Percentiles rank a stretch among this genome's conserved stretches.
These are phyloP conservation scores for Phylloscopus collybita DNA, from an alignment of 2,797 vertebrate genomes.

Conservation along the genomic window DNA sequence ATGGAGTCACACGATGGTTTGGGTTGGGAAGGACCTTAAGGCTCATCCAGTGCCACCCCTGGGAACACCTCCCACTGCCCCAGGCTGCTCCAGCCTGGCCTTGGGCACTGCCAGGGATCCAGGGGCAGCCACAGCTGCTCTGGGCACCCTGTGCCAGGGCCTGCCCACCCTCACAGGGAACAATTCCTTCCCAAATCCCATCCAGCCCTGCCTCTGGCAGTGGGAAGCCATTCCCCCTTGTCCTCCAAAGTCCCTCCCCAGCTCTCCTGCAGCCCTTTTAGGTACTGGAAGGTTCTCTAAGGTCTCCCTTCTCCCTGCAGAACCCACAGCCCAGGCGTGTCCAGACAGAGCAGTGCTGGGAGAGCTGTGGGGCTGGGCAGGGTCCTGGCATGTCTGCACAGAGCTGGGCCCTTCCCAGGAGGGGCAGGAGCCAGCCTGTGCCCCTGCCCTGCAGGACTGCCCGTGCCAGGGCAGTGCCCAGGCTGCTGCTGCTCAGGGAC, in stretches of 20 bases:
- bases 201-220: not conserved
- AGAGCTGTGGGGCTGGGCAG: not conserved
- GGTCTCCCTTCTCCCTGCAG: not conserved
- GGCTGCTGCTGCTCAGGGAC: not conserved
- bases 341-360: not conserved
- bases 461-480: not conserved
- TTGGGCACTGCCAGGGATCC: not conserved
- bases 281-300: not conserved
- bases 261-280: not conserved
- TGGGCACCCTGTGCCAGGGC: not conserved
- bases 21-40: not conserved
- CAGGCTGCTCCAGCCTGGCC: not conserved
- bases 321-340: not conserved
- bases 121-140: not conserved
- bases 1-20: not conserved
- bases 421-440: not conserved
- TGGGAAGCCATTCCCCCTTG: not conserved
- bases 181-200: not conserved
- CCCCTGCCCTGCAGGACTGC: not conserved
- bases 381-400: not conserved
- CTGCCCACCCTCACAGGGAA: rapidly evolving
- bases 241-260: not conserved
- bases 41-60: not conserved
- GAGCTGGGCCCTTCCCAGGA: not conserved
- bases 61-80: not conserved